Conservation (phyloP, 53 echinoderm and acorn worm genomes). For the Antedon mediterranea region DNA sequence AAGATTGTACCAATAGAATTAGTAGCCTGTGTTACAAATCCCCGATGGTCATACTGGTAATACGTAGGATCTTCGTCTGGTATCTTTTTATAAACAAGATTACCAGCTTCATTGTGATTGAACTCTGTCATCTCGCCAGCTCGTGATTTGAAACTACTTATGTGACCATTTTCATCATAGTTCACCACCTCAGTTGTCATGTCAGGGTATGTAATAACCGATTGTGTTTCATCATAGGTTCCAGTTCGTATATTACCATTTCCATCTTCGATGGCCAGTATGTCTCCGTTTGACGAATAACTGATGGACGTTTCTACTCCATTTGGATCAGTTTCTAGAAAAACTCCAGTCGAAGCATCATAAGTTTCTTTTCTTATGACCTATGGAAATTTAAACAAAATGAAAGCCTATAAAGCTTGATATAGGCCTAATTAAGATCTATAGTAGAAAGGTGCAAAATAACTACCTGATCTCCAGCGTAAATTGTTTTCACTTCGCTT, state of each 20-base stretch:
- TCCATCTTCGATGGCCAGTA: conserved; percentile 16
- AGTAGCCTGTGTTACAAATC: conserved; percentile 28
- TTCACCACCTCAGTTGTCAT: conserved; percentile 10
- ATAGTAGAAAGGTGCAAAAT: not conserved
- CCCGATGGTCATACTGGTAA: conserved; percentile 24
- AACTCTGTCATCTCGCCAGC: conserved; percentile 4
- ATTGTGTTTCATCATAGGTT: conserved; percentile 1
- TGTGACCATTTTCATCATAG: conserved; percentile 23
- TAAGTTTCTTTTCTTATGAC: not conserved
- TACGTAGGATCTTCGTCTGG: conserved; percentile 5
- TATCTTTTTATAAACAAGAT: conserved; percentile 3
- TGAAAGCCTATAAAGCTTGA: not conserved
- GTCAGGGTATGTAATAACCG: conserved; percentile 13
- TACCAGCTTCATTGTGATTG: conserved; percentile 15
- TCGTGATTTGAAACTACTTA: conserved; percentile 6
- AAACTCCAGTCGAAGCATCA: not conserved
- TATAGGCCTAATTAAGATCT: too few species aligned
- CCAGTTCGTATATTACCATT: conserved; percentile 15
- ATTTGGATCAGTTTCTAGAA: conserved; percentile 3
- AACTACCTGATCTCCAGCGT: conserved; percentile 8
- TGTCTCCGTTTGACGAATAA: conserved; percentile 6
- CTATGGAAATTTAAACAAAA: conserved; percentile 2
- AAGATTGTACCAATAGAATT: conserved; percentile 22
- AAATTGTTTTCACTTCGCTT: conserved; percentile 1
- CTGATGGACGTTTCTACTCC: not conserved